These are phyloP conservation scores for Chanos chanos DNA, from an alignment of 2,797 vertebrate genomes.

Conservation along the genomic window DNA sequence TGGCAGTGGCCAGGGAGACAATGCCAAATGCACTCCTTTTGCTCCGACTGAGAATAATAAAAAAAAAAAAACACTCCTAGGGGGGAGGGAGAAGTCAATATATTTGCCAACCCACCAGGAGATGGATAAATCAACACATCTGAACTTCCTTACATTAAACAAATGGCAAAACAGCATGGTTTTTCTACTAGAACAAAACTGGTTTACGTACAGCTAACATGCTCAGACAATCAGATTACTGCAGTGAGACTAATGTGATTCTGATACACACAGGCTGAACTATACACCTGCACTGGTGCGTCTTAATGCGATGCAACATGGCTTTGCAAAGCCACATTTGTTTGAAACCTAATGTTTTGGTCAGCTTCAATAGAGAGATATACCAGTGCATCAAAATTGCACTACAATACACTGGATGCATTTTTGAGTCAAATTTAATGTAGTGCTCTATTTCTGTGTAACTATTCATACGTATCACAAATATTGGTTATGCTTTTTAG, in stretches of 20 bases:
- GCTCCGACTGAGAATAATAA: conserved; percentile 13
- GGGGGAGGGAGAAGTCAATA: neutral
- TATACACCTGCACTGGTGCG: neutral
- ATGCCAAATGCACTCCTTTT: neutral
- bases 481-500: too few relatives aligned
- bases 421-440: too few relatives aligned
- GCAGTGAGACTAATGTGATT: neutral
- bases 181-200: neutral
- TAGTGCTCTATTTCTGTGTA: too few relatives aligned
- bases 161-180: too few relatives aligned
- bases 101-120: neutral
- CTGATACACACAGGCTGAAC: neutral
- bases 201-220: neutral
- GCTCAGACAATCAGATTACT: conserved; percentile 19
- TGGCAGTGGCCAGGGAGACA: neutral
- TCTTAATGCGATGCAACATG: conserved; percentile 8
- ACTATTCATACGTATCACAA: too few relatives aligned
- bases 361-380: neutral
- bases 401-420: neutral
- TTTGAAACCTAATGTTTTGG: too few relatives aligned
- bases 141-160: neutral
- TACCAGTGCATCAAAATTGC: neutral
- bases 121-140: neutral
- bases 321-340: too few relatives aligned
- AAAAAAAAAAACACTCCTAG: conserved; percentile 12